phyloP scores from a whole-genome alignment of 2,888 invertebrate species.

The Phortica magna region DNA sequence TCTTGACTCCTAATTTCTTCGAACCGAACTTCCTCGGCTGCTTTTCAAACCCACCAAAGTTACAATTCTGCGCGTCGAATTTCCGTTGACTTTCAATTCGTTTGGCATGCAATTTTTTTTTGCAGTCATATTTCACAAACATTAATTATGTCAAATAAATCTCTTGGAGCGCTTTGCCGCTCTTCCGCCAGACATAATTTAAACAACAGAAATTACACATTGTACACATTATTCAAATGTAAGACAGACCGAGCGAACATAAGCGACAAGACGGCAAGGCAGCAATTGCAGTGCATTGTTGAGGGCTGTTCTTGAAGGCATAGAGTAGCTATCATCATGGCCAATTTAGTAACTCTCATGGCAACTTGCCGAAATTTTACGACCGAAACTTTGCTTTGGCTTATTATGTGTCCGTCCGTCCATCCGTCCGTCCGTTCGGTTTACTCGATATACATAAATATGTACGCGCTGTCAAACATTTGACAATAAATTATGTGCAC shows the following conservation, averaged over 20 bases:
- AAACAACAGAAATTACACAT: conserved; percentile 35
- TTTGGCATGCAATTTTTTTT: not conserved
- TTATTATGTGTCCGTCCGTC: conserved; percentile 13
- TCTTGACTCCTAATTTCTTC: too few species aligned
- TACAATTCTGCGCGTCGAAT: too few species aligned
- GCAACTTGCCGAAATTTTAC: conserved; percentile 35
- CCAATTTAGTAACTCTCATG: conserved; percentile 8
- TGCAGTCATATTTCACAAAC: conserved; percentile 18
- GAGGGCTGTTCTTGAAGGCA: too few species aligned
- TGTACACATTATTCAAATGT: conserved; percentile 38
- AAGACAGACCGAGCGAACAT: conserved; percentile 10
- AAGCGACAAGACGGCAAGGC: not conserved
- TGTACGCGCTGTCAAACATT: conserved; percentile 39
- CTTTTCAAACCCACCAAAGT: too few species aligned
- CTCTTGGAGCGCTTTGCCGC: not conserved
- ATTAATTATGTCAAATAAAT: conserved; percentile 35
- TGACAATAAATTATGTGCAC: conserved; percentile 62
- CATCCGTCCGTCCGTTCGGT: not conserved
- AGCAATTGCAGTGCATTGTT: conserved; percentile 3
- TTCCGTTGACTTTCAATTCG: not conserved
- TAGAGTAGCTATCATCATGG: not conserved
- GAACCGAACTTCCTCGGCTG: too few species aligned
- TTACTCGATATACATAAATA: not conserved
- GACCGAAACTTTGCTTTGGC: conserved; percentile 1
- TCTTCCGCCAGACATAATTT: conserved; percentile 13